Conservation (phyloP, 2,888 invertebrate genomes). For the Aelia acuminata region DNA sequence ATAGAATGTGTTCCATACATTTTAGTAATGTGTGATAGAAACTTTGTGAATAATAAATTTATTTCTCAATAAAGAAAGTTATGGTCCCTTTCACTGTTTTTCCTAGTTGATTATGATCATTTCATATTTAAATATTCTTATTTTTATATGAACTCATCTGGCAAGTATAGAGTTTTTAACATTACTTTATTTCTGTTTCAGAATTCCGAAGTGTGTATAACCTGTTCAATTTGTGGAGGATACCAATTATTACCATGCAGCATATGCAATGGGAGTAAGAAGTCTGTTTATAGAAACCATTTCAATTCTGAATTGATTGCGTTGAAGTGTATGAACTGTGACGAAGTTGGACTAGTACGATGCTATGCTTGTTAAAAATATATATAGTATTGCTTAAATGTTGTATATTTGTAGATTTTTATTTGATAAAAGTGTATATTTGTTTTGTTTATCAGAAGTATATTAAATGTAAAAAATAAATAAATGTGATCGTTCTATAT, state of each 20-base stretch:
- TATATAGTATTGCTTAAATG: too few relatives aligned
- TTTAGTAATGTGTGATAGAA: too few relatives aligned
- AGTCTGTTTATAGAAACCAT: constrained; percentile 93
- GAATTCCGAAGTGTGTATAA: constrained; percentile 84
- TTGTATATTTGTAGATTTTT: background rate
- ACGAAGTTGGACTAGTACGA: constrained; percentile 92
- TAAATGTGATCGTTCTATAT: background rate
- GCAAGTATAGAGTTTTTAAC: background rate
- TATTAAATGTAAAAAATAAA: background rate
- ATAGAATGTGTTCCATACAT: too few relatives aligned
- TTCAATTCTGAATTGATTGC: constrained; percentile 95
- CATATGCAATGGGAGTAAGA: constrained; percentile 96
- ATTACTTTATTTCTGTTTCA: constrained; percentile 71
- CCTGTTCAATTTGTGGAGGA: constrained; percentile 92
- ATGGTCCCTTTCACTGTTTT: too few relatives aligned
- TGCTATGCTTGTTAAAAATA: constrained; percentile 83
- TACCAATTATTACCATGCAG: constrained; percentile 91
- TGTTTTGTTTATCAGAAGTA: background rate
- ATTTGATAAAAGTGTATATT: background rate
- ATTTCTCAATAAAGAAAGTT: too few relatives aligned
- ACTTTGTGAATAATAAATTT: too few relatives aligned
- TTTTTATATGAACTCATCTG: background rate
- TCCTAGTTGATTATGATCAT: too few relatives aligned
- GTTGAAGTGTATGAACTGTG: constrained; percentile 94
- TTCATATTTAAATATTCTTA: background rate